phyloP scores from a whole-genome alignment of 2,888 invertebrate genomes.

The Cetonia aurata region DNA sequence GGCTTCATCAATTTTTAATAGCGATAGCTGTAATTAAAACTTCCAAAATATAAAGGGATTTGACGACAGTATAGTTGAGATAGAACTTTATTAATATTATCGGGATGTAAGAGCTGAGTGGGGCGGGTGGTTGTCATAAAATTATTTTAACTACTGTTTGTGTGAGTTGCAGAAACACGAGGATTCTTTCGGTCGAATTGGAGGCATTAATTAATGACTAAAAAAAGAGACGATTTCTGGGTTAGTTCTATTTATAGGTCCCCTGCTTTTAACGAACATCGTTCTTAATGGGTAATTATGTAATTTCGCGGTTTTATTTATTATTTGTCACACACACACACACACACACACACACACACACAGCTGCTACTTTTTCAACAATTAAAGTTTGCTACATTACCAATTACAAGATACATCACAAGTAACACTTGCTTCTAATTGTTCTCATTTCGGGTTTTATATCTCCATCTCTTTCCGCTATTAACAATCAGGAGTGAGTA shows the following conservation, averaged over 20 bases:
- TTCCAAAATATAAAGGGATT: conserved; percentile 53
- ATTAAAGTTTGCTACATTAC: conserved; percentile 66
- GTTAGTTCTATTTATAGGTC: conserved; percentile 47
- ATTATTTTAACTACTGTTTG: conserved; percentile 21
- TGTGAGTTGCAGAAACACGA: background rate
- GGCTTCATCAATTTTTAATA: conserved; percentile 55
- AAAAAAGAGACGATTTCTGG: conserved; percentile 12
- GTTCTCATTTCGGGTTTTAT: conserved; percentile 49
- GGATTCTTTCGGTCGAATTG: background rate
- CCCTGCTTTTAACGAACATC: conserved; percentile 38
- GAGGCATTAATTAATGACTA: background rate
- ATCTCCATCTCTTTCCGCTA: background rate
- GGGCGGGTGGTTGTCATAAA: conserved; percentile 41
- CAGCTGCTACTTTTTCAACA: conserved; percentile 67
- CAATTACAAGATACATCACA: conserved; percentile 64
- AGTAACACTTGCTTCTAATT: conserved; percentile 67
- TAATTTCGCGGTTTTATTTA: conserved; percentile 63
- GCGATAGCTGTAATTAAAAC: conserved; percentile 55
- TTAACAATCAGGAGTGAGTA: background rate
- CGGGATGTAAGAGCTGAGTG: conserved; percentile 24
- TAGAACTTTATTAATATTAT: conserved; percentile 49
- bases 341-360: too few relatives aligned
- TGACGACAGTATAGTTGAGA: conserved; percentile 41
- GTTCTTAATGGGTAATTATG: conserved; percentile 56
- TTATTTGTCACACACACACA: conserved; percentile 64